Evolutionary conservation across 1,140 invertebrate species (phyloP).

Genomic region (Drosophila fuyamai): DNA sequence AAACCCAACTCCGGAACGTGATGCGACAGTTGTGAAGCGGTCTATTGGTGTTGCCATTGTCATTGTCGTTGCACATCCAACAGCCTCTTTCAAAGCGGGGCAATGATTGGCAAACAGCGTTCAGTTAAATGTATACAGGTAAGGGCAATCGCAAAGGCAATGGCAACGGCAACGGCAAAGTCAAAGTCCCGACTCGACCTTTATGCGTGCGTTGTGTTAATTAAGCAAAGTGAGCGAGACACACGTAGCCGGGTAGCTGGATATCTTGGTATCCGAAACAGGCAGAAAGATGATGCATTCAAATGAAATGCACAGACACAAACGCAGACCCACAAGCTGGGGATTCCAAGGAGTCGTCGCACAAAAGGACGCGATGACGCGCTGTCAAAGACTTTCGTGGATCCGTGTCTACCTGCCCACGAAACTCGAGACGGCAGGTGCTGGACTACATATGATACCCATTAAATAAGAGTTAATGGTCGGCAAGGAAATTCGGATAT

Average conservation of each 20-base stretch:
- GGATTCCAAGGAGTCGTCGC: slow-evolving; percentile 48
- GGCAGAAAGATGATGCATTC: slow-evolving; percentile 53
- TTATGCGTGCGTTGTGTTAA: slow-evolving; percentile 69
- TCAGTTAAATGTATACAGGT: slow-evolving; percentile 6
- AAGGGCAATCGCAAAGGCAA: background rate
- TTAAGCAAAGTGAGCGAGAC: slow-evolving; percentile 82
- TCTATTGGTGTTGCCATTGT: slow-evolving; percentile 71
- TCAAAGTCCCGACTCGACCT: slow-evolving; percentile 72
- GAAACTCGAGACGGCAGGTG: background rate
- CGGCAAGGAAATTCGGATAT: background rate
- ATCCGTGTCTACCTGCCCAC: slow-evolving; percentile 54
- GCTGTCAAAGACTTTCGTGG: slow-evolving; percentile 26
- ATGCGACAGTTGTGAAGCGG: slow-evolving; percentile 67
- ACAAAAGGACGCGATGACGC: slow-evolving; percentile 48
- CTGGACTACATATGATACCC: slow-evolving; percentile 2
- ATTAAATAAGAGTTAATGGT: background rate
- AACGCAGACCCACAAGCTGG: slow-evolving; percentile 33
- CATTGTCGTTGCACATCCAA: slow-evolving; percentile 32
- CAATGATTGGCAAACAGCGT: slow-evolving; percentile 73
- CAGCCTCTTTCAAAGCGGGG: slow-evolving; percentile 49
- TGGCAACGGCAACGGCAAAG: slow-evolving; percentile 32
- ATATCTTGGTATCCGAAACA: slow-evolving; percentile 13
- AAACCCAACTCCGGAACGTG: slow-evolving; percentile 62
- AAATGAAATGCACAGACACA: slow-evolving; percentile 76
- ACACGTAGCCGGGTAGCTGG: slow-evolving; percentile 48